Percentiles rank a stretch among this genome's conserved stretches.
phyloP scores from a whole-genome alignment of 1,140 invertebrate species.

The Catajapyx aquilonaris region DNA sequence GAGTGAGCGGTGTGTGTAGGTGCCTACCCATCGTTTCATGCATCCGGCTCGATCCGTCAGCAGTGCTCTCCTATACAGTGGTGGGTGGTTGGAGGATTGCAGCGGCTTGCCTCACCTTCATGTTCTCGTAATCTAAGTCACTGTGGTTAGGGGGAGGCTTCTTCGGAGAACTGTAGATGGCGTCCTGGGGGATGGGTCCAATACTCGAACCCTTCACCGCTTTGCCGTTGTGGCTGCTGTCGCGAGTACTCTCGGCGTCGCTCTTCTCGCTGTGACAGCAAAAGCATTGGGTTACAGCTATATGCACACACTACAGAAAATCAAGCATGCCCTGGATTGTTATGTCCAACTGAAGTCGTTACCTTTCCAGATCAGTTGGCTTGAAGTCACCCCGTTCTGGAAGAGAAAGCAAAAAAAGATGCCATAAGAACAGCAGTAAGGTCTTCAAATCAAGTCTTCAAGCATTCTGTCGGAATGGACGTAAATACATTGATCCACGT shows the following conservation, averaged over 20 bases:
- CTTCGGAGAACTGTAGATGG: not conserved
- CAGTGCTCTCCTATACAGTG: not conserved
- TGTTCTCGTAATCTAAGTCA: not conserved
- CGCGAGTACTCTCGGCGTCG: not conserved
- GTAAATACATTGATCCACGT: no score
- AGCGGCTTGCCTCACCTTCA: not conserved
- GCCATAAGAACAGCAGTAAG: no score
- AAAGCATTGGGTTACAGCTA: no score
- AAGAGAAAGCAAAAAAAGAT: no score
- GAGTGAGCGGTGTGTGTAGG: not conserved
- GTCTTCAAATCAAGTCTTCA: no score
- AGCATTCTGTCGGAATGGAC: no score
- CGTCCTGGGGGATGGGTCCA: not conserved
- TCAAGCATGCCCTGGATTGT: no score
- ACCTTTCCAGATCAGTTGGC: not conserved
- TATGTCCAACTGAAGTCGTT: no score
- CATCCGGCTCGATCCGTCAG: not conserved
- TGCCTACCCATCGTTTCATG: not conserved
- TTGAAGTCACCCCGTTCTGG: not conserved
- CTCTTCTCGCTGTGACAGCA: not conserved
- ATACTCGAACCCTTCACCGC: not conserved
- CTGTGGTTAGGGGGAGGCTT: not conserved
- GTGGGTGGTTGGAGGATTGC: not conserved
- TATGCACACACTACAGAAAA: no score
- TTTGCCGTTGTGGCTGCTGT: not conserved